Base-by-base conservation (phyloP, 2,797 vertebrate species). In the Epinephelus awoara region DNA sequence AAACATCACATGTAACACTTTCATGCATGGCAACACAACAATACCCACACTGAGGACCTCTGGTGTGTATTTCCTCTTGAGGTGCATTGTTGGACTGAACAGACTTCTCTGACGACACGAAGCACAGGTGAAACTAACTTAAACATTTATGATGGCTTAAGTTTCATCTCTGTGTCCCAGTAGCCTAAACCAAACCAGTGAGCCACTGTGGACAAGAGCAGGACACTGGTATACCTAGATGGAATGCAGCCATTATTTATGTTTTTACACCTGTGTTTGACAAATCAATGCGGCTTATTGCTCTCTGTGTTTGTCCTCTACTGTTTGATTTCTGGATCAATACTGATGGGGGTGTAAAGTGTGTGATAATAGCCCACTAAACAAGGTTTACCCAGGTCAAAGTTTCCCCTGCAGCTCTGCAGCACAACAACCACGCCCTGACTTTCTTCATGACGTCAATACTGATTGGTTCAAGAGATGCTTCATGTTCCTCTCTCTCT, bases 321-420 rank as follows among this genome's bases (percentile, higher is more conserved):
- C 12, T 46, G 72, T 65, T 70, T 75, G 52, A 58, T 40, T 51
- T 63, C 21, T 56, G 72, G 54, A 75, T 80, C 66, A 11, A 75
- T 75, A 21, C 55, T 2, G 27, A 6, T 52, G 63, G 38, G 17
- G 50, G 51, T 56, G 58, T 49, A 55, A 49, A 47, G 57, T n/a
- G 18, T 2, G 6, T 11, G 19, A 34, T 65, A 51, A 77, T 21
- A 42, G 21, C 18, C 47, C 34, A 44, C 11, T 65, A 21, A 57
- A 23, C 18, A 3, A 49, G 9, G 42, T 65, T 50, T 25, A 19
- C 40, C 38, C 40, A 25, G 51, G 71, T 65, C 71, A 49, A 8
- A 6, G 50, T 55, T 38, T 64, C 9, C 12, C 38, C 50, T 47
- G 40, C 5, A 25, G 11, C 58, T 62, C 38, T 17, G 14, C 50